Evolutionary conservation across 2,113 vertebrate genomes (phyloP), one percentile per base, ranked within the genome.

Genomic region (Cromileptes altivelis): DNA sequence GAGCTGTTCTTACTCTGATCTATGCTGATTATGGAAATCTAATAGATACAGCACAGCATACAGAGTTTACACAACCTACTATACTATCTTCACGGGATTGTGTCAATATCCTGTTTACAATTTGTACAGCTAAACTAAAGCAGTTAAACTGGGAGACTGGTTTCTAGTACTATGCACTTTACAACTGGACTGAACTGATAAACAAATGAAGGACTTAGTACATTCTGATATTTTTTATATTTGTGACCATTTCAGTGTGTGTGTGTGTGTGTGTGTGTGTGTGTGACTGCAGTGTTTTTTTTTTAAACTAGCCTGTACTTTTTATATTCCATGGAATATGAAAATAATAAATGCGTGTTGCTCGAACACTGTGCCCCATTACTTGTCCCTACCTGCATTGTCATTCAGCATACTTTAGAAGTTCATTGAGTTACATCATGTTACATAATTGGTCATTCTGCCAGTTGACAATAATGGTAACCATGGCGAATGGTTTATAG

Each of bases 391-490:
- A 1, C 37, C 60, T 55, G 7, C 15, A 60, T 30, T 52, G 21
- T 55, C 18, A 70, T 70, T 53, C 50, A 75, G 19, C 23, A 49
- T 45, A 9, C 42, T 45, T 8, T 45, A 42, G 21, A 3, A 27
- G 17, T 15, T 57, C 5, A 74, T 50, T 49, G 18, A 7, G 15
- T 78, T 65, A 55, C 3, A 45, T 57, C 4, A 53, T 1, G 14
- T 67, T 55, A 65, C 8, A 62, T 65, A 65, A 78, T n/a, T 40
- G 45, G 53, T 25, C 21, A 57, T 27, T 68, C 18, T 62, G 21
- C 14, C 18, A 55, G n/a, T 50, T 76, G 30, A 68, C 18, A 56
- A 0, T 30, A 45, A 70, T 64, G 9, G 37, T 81, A 64, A 75
- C 84, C 49, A 23, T 55, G 45, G 47, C 18, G 27, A 83, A 45